Base-by-base conservation (phyloP, 2,888 invertebrate species). In the Drosophila nigricruria region DNA sequence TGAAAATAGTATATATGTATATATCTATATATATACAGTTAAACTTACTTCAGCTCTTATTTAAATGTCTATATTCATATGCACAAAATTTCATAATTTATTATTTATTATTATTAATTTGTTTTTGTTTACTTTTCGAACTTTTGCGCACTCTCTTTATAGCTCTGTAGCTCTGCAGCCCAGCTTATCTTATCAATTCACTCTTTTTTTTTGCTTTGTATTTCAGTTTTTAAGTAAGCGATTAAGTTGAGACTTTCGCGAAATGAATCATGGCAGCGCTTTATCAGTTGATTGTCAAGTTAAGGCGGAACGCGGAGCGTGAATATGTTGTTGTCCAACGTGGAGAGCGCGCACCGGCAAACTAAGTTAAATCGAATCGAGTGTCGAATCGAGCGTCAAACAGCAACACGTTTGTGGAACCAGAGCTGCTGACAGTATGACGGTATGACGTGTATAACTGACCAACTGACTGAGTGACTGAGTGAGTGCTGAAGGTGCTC, bases 331-430 rank as follows among this genome's bases (percentile, higher is more conserved):
- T 66, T 84, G 81, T 82, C 82, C 77, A 84, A 70, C 75, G 73
- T 74, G 75, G 40, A 50, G 73, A 87, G 82, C 81, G 81, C 70
- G 77, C 80, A 61, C 87, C 89, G 87, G 87, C 81, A 87, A 88
- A 88, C 89, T 84, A 70, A 81, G 70, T 59, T 57, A 67, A 80
- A 61, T 42, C 70, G 63, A 59, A 54, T 70, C 65, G 70, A 73
- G 52, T 61, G 73, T 54, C 42, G 67, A n/a, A 53, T 38, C 50
- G 50, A 59, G 53, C 52, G 61, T 38, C 27, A 32, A 56, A 66
- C 68, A 56, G 68, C 68, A 57, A 67, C 66, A 72, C 61, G 71
- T 61, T 69, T 69, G 64, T 64, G 32, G 45, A 66, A 72, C 74
- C 77, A 53, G 42, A 71, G 56, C 70, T 68, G 79, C 65, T 75